Percentiles rank a stretch among this genome's conserved stretches.
These are phyloP conservation scores for Scolopax mira DNA, from an alignment of 2,113 vertebrate genomes.

Conservation along the genomic window DNA sequence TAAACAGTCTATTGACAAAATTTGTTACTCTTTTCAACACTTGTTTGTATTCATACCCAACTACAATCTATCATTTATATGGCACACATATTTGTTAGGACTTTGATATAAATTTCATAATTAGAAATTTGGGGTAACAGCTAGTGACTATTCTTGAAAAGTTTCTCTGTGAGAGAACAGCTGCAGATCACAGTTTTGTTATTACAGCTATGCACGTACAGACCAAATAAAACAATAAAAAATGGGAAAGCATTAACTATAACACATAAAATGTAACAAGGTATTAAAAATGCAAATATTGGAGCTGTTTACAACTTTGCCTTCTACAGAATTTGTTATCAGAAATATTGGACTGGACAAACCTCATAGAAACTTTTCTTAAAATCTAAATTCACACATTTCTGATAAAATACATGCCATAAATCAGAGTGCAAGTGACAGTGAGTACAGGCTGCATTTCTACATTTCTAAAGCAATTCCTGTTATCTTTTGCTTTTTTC, in stretches of 20 bases:
- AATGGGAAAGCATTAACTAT: slow-evolving; percentile 8
- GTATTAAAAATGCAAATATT: slow-evolving; percentile 37
- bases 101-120: background rate
- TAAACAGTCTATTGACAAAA: background rate
- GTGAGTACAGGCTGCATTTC: background rate
- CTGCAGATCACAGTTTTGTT: background rate
- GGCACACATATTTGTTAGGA: background rate
- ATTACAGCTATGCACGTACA: background rate
- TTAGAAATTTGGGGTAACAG: background rate
- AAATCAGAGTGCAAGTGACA: background rate
- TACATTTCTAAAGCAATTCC: background rate
- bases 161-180: background rate
- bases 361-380: background rate
- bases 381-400: background rate
- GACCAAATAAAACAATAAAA: background rate
- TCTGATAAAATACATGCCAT: background rate
- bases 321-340: background rate
- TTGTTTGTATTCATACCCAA: background rate
- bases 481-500: background rate
- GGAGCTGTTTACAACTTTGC: background rate
- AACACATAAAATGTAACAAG: slow-evolving; percentile 36
- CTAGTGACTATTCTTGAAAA: background rate
- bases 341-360: background rate
- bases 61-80: background rate
- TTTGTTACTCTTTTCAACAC: fast-evolving